Evolutionary conservation across 2,797 vertebrate species (phyloP), one percentile per base, ranked within the genome.

Genomic region (Gymnoscopelus braueri): DNA sequence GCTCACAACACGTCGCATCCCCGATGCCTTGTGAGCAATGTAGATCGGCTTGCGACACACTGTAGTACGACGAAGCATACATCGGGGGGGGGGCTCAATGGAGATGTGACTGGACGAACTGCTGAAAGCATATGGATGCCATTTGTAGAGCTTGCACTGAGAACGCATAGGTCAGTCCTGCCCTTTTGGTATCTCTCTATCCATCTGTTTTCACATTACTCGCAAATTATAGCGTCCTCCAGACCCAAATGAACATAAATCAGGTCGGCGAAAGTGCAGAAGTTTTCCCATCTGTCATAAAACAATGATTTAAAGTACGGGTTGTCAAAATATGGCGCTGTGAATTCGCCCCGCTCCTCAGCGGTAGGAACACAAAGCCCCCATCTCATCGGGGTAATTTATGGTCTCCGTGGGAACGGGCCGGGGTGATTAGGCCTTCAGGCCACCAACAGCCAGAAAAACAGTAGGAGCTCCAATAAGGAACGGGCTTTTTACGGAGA

Each of bases 381-480:
- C 94, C 93, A 94, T 96, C 97, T 98, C 97, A 96, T 96, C 91
- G 88, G 94, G 69, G 81, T 97, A 97, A 99, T 99, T 99, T 98
- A 99, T 97, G 94, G 95, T 94, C 97, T 97, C 97, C 91, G 24
- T 95, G 97, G 98, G 97, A 96, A 91, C 86, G 84, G 82, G 35
- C 39, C 39, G 89, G 95, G 95, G 97, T 95, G 96, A 98, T 98
- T 98, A 97, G 95, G 95, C 93, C 89, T 94, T 90, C 39, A 92
- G 97, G 96, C 97, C 98, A 99, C 98, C 98, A 98, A 98, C 97
- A 97, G 89, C 83, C 95, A 98, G 96, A 95, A 96, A 96, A 99
- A 98, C 97, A 97, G 97, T 96, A 97, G 97, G 95, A 97, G 91
- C 95, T 96, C 95, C 95, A 96, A 94, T 96, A 96, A 95, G 94